These are phyloP conservation scores for Chrysolina oricalcia DNA, from an alignment of 2,888 invertebrate species.

Conservation along the genomic window DNA sequence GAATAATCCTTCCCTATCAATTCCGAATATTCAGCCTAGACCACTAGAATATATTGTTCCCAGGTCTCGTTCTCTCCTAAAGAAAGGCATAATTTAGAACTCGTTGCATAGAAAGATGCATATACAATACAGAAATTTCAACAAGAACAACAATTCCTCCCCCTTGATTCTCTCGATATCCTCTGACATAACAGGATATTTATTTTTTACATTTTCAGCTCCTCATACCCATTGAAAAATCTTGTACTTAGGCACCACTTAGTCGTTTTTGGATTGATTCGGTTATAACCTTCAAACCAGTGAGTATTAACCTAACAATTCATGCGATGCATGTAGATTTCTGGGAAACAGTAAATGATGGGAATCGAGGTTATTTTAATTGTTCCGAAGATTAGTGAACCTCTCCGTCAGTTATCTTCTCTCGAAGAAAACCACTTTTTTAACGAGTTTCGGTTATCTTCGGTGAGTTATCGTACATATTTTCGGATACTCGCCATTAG, in stretches of 20 bases:
- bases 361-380: constrained; percentile 29
- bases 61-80: too few species aligned
- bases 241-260: background rate
- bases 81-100: too few species aligned
- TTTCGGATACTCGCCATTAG: constrained; percentile 33
- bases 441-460: constrained; percentile 31
- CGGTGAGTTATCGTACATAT: constrained; percentile 28
- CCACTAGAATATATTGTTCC: too few species aligned
- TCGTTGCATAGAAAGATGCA: too few species aligned
- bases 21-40: too few species aligned
- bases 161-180: too few species aligned
- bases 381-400: constrained; percentile 30
- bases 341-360: constrained; percentile 28
- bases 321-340: constrained; percentile 27
- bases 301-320: constrained; percentile 18
- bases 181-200: too few species aligned
- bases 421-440: constrained; percentile 23
- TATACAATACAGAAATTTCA: too few species aligned
- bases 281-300: constrained; percentile 20
- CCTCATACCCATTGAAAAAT: background rate
- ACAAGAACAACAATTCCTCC: too few species aligned
- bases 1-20: too few species aligned
- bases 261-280: background rate
- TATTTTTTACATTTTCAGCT: too few species aligned
- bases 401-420: constrained; percentile 12